phyloP scores from a whole-genome alignment of 2,113 vertebrate species.

The Gadus chalcogrammus region DNA sequence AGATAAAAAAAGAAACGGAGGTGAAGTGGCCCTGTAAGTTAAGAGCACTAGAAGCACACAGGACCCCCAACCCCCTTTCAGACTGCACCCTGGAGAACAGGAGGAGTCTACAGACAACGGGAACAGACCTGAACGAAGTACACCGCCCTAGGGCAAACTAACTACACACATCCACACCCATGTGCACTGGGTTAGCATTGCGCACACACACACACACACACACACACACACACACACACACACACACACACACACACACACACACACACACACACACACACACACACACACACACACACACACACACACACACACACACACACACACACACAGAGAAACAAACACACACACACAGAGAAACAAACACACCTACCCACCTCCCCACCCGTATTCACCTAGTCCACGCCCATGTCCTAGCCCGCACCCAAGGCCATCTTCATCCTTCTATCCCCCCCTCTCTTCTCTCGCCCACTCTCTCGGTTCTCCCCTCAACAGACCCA shows the following conservation, averaged over 20 bases:
- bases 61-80: background rate
- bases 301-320: constrained; percentile 33
- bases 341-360: constrained; percentile 12
- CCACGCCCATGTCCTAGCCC: constrained; percentile 57
- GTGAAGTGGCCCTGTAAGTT: constrained; percentile 25
- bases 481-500: constrained; percentile 44
- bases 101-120: constrained; percentile 22
- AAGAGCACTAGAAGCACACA: background rate
- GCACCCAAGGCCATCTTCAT: constrained; percentile 57
- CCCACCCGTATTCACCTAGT: constrained; percentile 30
- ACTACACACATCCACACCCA: constrained; percentile 13
- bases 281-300: constrained; percentile 40
- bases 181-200: constrained; percentile 29
- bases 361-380: constrained; percentile 24
- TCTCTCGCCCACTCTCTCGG: constrained; percentile 18
- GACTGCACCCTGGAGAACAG: constrained; percentile 13
- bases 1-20: constrained; percentile 41
- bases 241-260: constrained; percentile 8
- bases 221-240: constrained; percentile 33
- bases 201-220: constrained; percentile 40
- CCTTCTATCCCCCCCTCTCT: constrained; percentile 11
- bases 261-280: background rate
- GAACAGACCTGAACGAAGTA: constrained; percentile 48
- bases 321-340: no score
- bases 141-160: constrained; percentile 33